Evolutionary conservation across 2,888 invertebrate genomes (phyloP).

Genomic region (Eupithecia subumbrata): DNA sequence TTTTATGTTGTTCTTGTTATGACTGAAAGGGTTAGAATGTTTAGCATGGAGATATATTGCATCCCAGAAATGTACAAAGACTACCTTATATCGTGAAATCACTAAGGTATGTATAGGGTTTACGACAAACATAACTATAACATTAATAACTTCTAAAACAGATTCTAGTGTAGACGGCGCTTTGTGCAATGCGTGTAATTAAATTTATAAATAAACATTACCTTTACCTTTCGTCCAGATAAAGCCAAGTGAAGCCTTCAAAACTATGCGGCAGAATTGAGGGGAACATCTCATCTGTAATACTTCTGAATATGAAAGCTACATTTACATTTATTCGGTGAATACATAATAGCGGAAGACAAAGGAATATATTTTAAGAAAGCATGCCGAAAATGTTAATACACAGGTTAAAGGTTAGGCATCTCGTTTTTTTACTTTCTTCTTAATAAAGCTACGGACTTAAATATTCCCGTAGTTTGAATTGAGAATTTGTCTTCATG

Average conservation of each 20-base stretch:
- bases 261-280: slow-evolving; percentile 47
- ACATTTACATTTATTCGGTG: slow-evolving; percentile 60
- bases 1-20: no score
- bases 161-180: neutral
- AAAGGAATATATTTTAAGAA: slow-evolving; percentile 45
- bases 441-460: slow-evolving; percentile 12
- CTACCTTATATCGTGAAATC: no score
- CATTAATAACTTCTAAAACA: neutral
- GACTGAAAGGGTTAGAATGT: no score
- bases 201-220: neutral
- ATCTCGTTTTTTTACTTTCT: slow-evolving; percentile 13
- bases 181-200: neutral
- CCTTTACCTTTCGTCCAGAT: no score
- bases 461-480: neutral
- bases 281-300: slow-evolving; percentile 38
- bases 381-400: slow-evolving; percentile 41
- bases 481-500: no score
- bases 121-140: neutral
- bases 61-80: no score
- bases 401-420: slow-evolving; percentile 18
- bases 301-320: slow-evolving; percentile 50
- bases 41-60: no score
- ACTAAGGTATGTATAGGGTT: no score
- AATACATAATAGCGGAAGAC: slow-evolving; percentile 51
- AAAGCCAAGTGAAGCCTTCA: neutral